These are phyloP conservation scores for Macrobrachium rosenbergii DNA, from an alignment of 1,140 invertebrate genomes.

Conservation along the genomic window DNA sequence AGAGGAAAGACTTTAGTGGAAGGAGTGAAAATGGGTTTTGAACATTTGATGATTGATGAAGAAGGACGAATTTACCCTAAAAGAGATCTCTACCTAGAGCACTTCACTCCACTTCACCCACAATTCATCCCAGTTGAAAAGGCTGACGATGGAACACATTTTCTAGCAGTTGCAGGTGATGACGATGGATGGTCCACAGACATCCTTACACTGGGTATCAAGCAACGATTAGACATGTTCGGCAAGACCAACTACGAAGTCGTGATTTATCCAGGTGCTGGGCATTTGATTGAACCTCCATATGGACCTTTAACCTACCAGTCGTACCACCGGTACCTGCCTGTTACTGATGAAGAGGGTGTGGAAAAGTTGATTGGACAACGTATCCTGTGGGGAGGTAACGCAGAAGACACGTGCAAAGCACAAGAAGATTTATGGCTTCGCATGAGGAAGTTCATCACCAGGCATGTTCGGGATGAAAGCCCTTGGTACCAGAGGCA, in stretches of 20 bases:
- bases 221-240: conserved; percentile 22
- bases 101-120: not conserved
- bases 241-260: conserved; percentile 26
- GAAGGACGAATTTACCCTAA: conserved; percentile 18
- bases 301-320: conserved; percentile 38
- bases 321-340: conserved; percentile 43
- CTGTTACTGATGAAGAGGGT: conserved; percentile 36
- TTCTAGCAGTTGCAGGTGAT: conserved; percentile 38
- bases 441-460: conserved; percentile 30
- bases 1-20: conserved; percentile 21
- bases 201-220: not conserved
- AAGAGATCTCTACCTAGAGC: not conserved
- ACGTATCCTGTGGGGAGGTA: conserved; percentile 39
- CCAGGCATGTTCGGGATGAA: conserved; percentile 27
- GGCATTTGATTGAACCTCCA: conserved; percentile 57
- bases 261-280: conserved; percentile 48
- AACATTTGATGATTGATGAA: not conserved
- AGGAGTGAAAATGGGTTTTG: conserved; percentile 24
- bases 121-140: conserved; percentile 39
- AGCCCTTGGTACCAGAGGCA: conserved; percentile 36
- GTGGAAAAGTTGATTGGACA: conserved; percentile 11
- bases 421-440: conserved; percentile 53
- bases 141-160: conserved; percentile 50
- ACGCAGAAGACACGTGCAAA: conserved; percentile 12
- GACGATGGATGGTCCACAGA: conserved; percentile 21